Conservation (phyloP, 2,888 invertebrate genomes). For the Strigamia transsilvanica region DNA sequence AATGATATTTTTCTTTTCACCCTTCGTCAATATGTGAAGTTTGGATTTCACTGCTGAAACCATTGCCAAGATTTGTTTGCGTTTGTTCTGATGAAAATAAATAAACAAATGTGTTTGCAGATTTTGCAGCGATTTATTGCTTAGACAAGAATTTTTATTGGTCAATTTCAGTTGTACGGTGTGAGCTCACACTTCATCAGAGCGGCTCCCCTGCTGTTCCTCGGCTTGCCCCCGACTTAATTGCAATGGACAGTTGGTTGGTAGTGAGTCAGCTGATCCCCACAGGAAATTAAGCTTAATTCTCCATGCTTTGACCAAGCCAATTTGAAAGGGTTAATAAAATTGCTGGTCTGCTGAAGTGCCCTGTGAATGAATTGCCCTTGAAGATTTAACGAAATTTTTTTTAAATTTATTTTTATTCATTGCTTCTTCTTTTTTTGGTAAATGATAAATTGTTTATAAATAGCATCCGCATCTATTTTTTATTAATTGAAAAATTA, state of each 20-base stretch:
- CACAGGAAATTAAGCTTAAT: constrained; percentile 48
- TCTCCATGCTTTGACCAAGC: constrained; percentile 42
- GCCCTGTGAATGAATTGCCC: constrained; percentile 31
- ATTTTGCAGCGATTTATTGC: constrained; percentile 30
- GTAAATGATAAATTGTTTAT: too few species aligned
- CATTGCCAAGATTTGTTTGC: too few species aligned
- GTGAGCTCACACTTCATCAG: constrained; percentile 45
- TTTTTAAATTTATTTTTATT: constrained; percentile 31
- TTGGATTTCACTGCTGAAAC: too few species aligned
- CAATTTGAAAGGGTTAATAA: constrained; percentile 49
- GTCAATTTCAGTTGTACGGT: constrained; percentile 27
- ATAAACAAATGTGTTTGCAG: background rate
- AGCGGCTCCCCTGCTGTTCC: constrained; percentile 43
- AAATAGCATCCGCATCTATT: too few species aligned
- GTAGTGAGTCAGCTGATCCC: constrained; percentile 48
- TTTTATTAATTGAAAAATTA: background rate
- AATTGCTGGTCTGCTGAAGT: constrained; percentile 46
- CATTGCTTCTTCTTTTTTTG: background rate
- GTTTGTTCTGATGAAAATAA: background rate
- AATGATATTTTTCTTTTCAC: background rate
- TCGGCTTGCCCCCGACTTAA: constrained; percentile 43
- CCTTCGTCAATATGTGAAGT: background rate
- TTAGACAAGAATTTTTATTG: constrained; percentile 16
- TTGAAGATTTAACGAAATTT: constrained; percentile 35
- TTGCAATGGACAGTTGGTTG: constrained; percentile 43